A percentile compares a stretch with the other conserved stretches of the same genome.
phyloP scores from a whole-genome alignment of 2,888 invertebrate genomes.

The Hedychridium roseum region DNA sequence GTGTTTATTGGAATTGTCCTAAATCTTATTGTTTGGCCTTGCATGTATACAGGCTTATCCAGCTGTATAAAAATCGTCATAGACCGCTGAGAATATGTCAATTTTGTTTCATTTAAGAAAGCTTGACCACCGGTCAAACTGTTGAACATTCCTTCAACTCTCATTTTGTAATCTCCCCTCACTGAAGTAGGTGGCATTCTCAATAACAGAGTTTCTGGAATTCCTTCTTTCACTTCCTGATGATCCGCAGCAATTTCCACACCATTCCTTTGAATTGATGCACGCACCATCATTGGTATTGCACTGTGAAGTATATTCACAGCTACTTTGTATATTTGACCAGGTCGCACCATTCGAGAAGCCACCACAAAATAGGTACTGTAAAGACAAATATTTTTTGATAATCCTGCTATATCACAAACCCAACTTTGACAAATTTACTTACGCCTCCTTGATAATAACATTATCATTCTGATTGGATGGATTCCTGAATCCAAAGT shows the following conservation, averaged over 20 bases:
- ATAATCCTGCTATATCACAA: background rate
- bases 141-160: constrained; percentile 83
- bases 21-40: constrained; percentile 84
- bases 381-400: constrained; percentile 45
- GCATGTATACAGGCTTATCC: constrained; percentile 95
- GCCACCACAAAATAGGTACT: constrained; percentile 94
- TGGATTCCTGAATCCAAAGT: constrained; percentile 1
- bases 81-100: constrained; percentile 87
- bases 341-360: constrained; percentile 89
- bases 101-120: constrained; percentile 86
- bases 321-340: constrained; percentile 87
- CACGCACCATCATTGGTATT: constrained; percentile 83
- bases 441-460: constrained; percentile 58
- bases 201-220: constrained; percentile 90
- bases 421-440: constrained; percentile 8
- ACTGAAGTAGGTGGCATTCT: constrained; percentile 87
- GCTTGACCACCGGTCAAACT: constrained; percentile 85
- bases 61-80: constrained; percentile 96
- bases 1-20: constrained; percentile 93
- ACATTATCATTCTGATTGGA: constrained; percentile 36
- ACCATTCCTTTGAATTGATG: constrained; percentile 88
- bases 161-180: constrained; percentile 82
- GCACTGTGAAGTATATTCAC: constrained; percentile 84
- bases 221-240: constrained; percentile 83
- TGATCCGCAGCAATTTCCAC: constrained; percentile 87